Evolutionary conservation across 2,113 vertebrate genomes (phyloP), one percentile per base, ranked within the genome.

Genomic region (Notarius lentiginosus): DNA sequence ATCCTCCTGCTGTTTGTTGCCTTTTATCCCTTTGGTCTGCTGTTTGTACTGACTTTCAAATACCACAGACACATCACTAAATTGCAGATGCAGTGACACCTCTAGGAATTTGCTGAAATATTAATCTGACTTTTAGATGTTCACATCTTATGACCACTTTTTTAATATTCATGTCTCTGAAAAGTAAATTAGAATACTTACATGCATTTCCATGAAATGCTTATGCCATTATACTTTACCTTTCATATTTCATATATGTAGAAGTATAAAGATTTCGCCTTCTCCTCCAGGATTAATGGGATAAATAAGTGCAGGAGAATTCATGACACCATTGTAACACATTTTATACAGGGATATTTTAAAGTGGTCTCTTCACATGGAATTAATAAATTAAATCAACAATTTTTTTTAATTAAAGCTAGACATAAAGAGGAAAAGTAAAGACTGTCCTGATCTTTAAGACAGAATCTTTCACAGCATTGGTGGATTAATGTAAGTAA

Each of bases 41-140:
- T 60, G 72, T 89, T 89, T 80, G 75, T 89, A 84, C 47, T 61
- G 68, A 84, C 81, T 77, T 89, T 86, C 81, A 89, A 86, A 89
- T 86, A 72, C 73, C 80, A 86, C 81, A 86, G 79, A 88, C 83
- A 49, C 22, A 79, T 84, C 63, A 83, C n/a, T 72, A 84, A 79
- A 89, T 86, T 83, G 49, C 84, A 89, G 87, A 86, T 86, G 72
- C 47, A 65, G 82, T 49, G 34, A 58, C 49, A 83, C n/a, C 55
- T 86, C 70, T 17, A 47, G 20, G 24, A 70, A 83, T 63, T 86
- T 70, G 66, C 22, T 56, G 56, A 86, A 89, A 86, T 86, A 79
- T 89, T 72, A 86, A 83, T 65, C 61, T 84, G 73, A 49, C 47
- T 79, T 86, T 86, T 82, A 88, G 47, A 85, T 85, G 83, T 53